These are phyloP conservation scores for Ceratoteleas bidentatus DNA, from an alignment of 1,140 invertebrate genomes.

Conservation along the genomic window DNA sequence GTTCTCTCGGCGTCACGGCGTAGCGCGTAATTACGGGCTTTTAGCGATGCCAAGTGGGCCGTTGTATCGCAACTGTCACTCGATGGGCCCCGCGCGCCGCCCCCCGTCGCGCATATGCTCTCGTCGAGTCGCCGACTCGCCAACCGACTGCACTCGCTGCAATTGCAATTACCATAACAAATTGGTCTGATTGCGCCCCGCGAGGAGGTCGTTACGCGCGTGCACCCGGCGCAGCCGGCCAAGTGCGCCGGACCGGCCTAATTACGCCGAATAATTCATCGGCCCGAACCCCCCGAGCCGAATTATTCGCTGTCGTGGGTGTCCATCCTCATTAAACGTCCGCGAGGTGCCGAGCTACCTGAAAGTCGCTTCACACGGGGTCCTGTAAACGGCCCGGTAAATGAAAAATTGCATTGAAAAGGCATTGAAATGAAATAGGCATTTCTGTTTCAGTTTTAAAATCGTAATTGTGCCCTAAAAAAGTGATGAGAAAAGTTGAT, in stretches of 20 bases:
- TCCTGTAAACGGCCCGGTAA: constrained; percentile 22
- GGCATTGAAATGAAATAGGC: no score
- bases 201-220: constrained; percentile 16
- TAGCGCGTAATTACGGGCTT: constrained; percentile 5
- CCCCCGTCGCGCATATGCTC: constrained; percentile 46
- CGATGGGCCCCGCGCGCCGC: constrained; percentile 1
- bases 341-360: constrained; percentile 57
- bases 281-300: neutral
- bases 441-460: no score
- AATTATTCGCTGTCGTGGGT: constrained; percentile 29
- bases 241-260: constrained; percentile 18
- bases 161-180: constrained; percentile 55
- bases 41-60: constrained; percentile 10
- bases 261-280: constrained; percentile 45
- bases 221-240: neutral
- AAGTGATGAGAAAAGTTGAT: no score
- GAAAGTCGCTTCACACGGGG: constrained; percentile 66
- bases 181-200: constrained; percentile 37
- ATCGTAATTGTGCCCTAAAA: no score
- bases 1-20: no score
- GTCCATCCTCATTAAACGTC: constrained; percentile 10
- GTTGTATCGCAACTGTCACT: constrained; percentile 45
- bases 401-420: no score
- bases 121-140: constrained; percentile 2
- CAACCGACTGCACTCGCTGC: constrained; percentile 20